Conservation (phyloP, 2,113 vertebrate genomes). For the Pantherophis guttatus region DNA sequence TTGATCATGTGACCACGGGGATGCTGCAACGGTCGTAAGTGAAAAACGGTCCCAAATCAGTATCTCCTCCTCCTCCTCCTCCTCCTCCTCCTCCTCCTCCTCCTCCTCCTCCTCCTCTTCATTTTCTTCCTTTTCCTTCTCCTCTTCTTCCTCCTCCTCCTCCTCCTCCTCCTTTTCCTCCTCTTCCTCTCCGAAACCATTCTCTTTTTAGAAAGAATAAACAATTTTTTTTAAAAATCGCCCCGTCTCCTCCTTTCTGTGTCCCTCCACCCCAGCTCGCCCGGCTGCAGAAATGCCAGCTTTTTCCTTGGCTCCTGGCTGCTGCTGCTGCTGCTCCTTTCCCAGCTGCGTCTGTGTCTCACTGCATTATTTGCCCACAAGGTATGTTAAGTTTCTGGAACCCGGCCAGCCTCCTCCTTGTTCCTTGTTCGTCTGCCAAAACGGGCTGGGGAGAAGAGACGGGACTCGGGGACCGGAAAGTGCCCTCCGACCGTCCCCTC, state of each 20-base stretch:
- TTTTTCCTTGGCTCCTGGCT: not conserved
- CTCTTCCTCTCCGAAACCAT: not conserved
- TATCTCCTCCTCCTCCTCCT: too few relatives aligned
- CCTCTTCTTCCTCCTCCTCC: not conserved
- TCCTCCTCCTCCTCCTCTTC: too few relatives aligned
- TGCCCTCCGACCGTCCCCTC: not conserved
- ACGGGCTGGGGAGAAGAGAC: not conserved
- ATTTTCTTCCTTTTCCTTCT: too few relatives aligned
- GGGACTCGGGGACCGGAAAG: not conserved
- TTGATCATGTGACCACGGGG: too few relatives aligned
- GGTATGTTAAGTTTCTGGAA: constrained; percentile 35
- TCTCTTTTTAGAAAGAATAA: not conserved
- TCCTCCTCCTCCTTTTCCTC: not conserved
- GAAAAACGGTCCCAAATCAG: too few relatives aligned
- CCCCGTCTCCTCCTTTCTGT: not conserved
- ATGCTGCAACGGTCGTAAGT: too few relatives aligned
- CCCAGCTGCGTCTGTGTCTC: constrained; percentile 15
- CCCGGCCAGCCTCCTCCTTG: constrained; percentile 11
- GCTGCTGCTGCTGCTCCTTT: not conserved
- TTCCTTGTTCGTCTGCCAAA: too few relatives aligned
- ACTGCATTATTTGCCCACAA: not conserved
- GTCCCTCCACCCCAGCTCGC: not conserved
- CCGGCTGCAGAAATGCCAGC: constrained; percentile 12
- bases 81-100: too few relatives aligned
- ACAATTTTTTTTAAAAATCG: not conserved